Evolutionary conservation across 1,140 invertebrate species (phyloP), one percentile per base, ranked within the genome.

Genomic region (Armadillidium nasatum): DNA sequence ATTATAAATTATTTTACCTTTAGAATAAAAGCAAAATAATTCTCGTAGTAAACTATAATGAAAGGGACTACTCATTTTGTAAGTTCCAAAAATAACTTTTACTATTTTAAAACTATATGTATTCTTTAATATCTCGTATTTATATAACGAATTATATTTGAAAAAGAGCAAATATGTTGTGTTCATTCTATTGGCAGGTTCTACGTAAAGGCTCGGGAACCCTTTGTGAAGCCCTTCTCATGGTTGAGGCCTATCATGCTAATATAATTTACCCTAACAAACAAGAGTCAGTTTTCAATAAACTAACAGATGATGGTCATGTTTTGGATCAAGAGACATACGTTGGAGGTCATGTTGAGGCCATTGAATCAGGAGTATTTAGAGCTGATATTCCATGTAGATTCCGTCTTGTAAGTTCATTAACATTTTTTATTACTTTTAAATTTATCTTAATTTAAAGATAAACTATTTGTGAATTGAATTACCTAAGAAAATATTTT

Each of bases 251-350:
- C 0, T 99, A 92, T 84, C 92, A 95, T 82, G 96, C 91, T 0
- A 97, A 96, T 83, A 96, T 99, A 75, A 91, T 99, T 69, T 99
- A 95, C 84, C 97, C 97, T 0, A 99, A 99, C 85, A 99, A 99
- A 85, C 94, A 99, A 83, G 91, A 94, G 83, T 88, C 90, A 7
- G 88, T 33, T 33, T 33, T 33, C 6, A 33, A 33, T 33, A 33
- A 33, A 33, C 6, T 33, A 33, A 33, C 33, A 33, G 33, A 33
- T 33, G 33, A 33, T 33, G 33, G 33, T 33, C 33, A 33, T 33
- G 33, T 33, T 33, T 33, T 33, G 33, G 33, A 33, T 33, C 33
- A 33, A 33, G 33, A 33, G 33, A 33, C 33, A 0, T 99, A 99
- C 83, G 96, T 99, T 6, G 97, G 97, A 23, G 97, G 96, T 6